Percentiles rank a stretch among this genome's conserved stretches.
phyloP scores from a whole-genome alignment of 1,140 invertebrate species.

The Parapsyche elsis region DNA sequence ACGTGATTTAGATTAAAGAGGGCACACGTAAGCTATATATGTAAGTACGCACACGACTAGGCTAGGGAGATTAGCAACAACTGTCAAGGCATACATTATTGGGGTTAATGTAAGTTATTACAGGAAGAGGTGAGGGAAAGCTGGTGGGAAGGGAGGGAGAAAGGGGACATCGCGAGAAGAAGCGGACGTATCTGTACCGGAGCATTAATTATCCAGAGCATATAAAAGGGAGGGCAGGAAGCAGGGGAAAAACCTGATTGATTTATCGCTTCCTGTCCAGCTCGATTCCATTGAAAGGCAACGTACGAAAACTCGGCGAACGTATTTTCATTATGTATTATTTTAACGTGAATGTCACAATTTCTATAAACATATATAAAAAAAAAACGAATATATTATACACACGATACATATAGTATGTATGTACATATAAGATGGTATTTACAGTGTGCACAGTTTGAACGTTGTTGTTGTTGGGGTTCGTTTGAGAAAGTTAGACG shows the following conservation, averaged over 20 bases:
- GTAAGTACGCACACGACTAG: not conserved
- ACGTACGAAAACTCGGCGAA: not conserved
- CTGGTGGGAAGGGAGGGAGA: not conserved
- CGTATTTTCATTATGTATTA: not conserved
- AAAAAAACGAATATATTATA: too few species aligned
- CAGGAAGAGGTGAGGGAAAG: too few species aligned
- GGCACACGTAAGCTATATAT: not conserved
- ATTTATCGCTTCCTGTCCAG: not conserved
- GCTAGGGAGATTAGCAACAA: not conserved
- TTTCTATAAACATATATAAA: not conserved
- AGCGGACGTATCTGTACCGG: not conserved
- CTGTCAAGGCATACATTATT: not conserved
- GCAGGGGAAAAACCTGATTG: not conserved
- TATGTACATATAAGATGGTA: too few species aligned
- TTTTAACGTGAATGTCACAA: not conserved
- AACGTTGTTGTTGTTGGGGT: too few species aligned
- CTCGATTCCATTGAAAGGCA: not conserved
- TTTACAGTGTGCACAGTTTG: too few species aligned
- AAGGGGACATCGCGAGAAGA: not conserved
- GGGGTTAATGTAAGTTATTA: conserved; percentile 5
- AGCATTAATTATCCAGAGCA: not conserved
- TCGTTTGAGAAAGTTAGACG: not conserved
- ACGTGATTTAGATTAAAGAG: too few species aligned
- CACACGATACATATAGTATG: too few species aligned
- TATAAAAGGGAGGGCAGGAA: not conserved